A percentile compares a stretch with the other conserved stretches of the same genome.
These are phyloP conservation scores for Avahi laniger DNA, from an alignment of 2,797 vertebrate species.

Conservation along the genomic window DNA sequence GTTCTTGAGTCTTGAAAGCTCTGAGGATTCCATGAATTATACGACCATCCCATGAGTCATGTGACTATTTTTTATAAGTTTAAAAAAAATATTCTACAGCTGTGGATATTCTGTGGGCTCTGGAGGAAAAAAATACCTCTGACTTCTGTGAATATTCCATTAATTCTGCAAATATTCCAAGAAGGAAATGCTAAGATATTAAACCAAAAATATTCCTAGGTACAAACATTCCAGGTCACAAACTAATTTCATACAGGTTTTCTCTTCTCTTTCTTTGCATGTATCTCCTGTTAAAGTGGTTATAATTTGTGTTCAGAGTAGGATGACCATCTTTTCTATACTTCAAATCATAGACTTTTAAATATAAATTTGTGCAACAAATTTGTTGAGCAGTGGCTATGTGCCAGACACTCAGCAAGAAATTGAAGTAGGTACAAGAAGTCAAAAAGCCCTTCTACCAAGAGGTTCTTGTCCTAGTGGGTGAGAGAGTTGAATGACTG, in stretches of 20 bases:
- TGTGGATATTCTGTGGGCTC: neutral
- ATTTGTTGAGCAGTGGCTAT: slow-evolving; percentile 12
- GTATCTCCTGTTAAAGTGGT: slow-evolving; percentile 36
- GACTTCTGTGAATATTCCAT: neutral
- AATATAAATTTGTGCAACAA: slow-evolving; percentile 31
- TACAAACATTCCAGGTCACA: neutral
- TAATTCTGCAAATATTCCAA: slow-evolving; percentile 11
- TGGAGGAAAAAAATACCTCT: neutral
- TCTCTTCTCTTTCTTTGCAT: neutral
- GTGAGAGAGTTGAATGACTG: neutral
- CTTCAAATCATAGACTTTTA: slow-evolving; percentile 40
- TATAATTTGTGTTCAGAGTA: slow-evolving; percentile 45
- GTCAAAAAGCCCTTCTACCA: slow-evolving; percentile 51
- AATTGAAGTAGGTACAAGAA: neutral
- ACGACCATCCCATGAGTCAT: too few species aligned
- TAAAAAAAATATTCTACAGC: neutral
- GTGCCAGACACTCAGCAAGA: slow-evolving; percentile 14
- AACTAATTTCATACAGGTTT: slow-evolving; percentile 8
- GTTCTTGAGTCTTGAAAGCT: neutral
- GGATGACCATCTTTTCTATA: neutral
- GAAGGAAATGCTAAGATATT: neutral
- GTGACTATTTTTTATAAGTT: neutral
- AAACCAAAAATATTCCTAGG: slow-evolving; percentile 6
- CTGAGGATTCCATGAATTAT: neutral
- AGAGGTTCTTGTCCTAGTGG: slow-evolving; percentile 16